Conservation (phyloP, 2,888 invertebrate genomes). For the Gnatocerus cornutus region DNA sequence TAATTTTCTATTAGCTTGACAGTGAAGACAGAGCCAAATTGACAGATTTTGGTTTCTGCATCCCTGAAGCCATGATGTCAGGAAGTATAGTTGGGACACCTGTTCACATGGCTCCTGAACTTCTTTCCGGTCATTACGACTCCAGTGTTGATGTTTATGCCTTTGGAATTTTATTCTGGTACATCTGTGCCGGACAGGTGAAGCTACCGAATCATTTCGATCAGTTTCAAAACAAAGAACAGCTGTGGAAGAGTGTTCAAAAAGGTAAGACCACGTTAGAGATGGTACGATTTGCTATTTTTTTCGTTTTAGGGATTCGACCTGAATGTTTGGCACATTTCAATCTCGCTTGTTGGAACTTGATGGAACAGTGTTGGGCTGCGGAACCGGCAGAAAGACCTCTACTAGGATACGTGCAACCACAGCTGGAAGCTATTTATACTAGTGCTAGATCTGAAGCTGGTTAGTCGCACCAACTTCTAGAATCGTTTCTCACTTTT, state of each 20-base stretch:
- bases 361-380: constrained; percentile 91
- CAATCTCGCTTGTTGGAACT: constrained; percentile 85
- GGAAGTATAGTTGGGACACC: constrained; percentile 92
- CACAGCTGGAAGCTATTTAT: constrained; percentile 76
- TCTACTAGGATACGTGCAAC: constrained; percentile 85
- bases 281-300: neutral
- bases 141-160: constrained; percentile 91
- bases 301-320: constrained; percentile 77
- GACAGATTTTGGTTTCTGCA: constrained; percentile 92
- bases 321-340: constrained; percentile 86
- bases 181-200: constrained; percentile 88
- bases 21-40: constrained; percentile 82
- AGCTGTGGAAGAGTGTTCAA: constrained; percentile 87
- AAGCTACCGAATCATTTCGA: constrained; percentile 86
- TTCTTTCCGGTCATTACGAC: constrained; percentile 86
- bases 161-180: constrained; percentile 93
- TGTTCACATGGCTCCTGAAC: constrained; percentile 94
- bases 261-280: constrained; percentile 75
- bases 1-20: constrained; percentile 74
- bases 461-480: constrained; percentile 51
- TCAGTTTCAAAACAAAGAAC: constrained; percentile 88
- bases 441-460: constrained; percentile 57
- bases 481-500: constrained; percentile 29
- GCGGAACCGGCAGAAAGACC: constrained; percentile 83
- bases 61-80: constrained; percentile 92